Percentiles rank a stretch among this genome's conserved stretches.
phyloP scores from a whole-genome alignment of 2,113 vertebrate species.

The Forbesichthys agassizii region DNA sequence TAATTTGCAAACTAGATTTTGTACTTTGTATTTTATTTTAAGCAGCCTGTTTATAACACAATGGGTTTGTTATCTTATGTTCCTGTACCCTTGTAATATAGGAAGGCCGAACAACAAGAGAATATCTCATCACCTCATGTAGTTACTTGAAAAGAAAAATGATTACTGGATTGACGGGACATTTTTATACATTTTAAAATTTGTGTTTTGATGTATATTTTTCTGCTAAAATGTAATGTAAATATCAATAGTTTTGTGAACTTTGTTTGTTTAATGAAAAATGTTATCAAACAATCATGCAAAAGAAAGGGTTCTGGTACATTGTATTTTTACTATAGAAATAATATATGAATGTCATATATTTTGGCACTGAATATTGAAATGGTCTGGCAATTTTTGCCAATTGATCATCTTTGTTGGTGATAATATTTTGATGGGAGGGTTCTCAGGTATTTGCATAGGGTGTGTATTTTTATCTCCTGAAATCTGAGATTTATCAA shows the following conservation, averaged over 20 bases:
- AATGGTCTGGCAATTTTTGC: slow-evolving; percentile 42
- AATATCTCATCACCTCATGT: slow-evolving; percentile 40
- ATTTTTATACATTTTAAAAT: slow-evolving; percentile 74
- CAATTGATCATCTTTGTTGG: slow-evolving; percentile 44
- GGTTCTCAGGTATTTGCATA: slow-evolving; percentile 94
- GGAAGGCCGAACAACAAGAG: slow-evolving; percentile 74
- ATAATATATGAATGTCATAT: slow-evolving; percentile 74
- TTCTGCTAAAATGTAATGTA: slow-evolving; percentile 74
- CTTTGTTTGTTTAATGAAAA: slow-evolving; percentile 51
- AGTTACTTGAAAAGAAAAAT: slow-evolving; percentile 46
- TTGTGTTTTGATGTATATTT: slow-evolving; percentile 84
- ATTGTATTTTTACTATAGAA: slow-evolving; percentile 85
- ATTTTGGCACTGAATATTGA: slow-evolving; percentile 79
- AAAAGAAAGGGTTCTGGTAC: slow-evolving; percentile 78
- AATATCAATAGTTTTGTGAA: slow-evolving; percentile 70
- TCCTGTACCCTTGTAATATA: slow-evolving; percentile 19
- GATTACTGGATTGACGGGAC: slow-evolving; percentile 56
- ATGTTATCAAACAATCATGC: slow-evolving; percentile 65
- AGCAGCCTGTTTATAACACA: not conserved
- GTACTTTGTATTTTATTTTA: not conserved
- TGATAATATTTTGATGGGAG: slow-evolving; percentile 75
- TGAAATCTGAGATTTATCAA: slow-evolving; percentile 55
- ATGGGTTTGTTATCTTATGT: slow-evolving; percentile 8
- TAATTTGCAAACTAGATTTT: not conserved
- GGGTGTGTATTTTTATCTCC: slow-evolving; percentile 66